Evolutionary conservation across 2,113 vertebrate genomes (phyloP).

Genomic region (Etia nguti): DNA sequence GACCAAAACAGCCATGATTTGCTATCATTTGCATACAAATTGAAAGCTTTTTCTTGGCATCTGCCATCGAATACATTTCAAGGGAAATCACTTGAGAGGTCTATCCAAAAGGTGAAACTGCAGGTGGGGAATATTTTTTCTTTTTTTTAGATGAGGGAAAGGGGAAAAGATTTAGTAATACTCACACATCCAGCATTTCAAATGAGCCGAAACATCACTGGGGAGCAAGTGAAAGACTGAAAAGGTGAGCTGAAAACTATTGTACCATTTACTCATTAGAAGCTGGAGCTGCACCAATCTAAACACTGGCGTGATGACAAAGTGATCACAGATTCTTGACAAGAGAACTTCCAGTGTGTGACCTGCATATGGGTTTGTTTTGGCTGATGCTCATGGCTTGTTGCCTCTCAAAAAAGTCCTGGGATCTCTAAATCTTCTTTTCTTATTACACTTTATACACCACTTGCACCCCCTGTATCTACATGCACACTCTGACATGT

Average conservation of each 20-base stretch:
- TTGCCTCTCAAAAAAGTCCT: conserved; percentile 37
- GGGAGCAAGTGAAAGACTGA: conserved; percentile 14
- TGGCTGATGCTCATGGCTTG: conserved; percentile 33
- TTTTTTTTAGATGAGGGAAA: not conserved
- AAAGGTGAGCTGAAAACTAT: conserved; percentile 30
- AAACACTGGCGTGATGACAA: conserved; percentile 58
- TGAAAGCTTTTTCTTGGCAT: conserved; percentile 40
- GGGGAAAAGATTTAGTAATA: conserved; percentile 10
- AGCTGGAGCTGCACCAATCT: conserved; percentile 52
- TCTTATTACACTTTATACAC: not conserved
- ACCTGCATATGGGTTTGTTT: conserved; percentile 49
- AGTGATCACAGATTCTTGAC: conserved; percentile 39
- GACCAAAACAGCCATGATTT: not conserved
- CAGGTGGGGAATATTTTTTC: conserved; percentile 30
- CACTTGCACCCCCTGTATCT: not conserved
- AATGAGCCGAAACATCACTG: conserved; percentile 52
- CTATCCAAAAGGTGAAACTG: conserved; percentile 34
- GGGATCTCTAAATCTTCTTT: conserved; percentile 19
- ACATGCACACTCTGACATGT: not conserved
- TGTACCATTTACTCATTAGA: conserved; percentile 50
- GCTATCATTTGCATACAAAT: conserved; percentile 41
- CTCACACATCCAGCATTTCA: conserved; percentile 32
- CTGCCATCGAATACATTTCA: not conserved
- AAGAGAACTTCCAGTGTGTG: conserved; percentile 35
- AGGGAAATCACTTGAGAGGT: conserved; percentile 18